Evolutionary conservation across 2,113 vertebrate genomes (phyloP), one percentile per base, ranked within the genome.

Genomic region (Equus przewalskii): DNA sequence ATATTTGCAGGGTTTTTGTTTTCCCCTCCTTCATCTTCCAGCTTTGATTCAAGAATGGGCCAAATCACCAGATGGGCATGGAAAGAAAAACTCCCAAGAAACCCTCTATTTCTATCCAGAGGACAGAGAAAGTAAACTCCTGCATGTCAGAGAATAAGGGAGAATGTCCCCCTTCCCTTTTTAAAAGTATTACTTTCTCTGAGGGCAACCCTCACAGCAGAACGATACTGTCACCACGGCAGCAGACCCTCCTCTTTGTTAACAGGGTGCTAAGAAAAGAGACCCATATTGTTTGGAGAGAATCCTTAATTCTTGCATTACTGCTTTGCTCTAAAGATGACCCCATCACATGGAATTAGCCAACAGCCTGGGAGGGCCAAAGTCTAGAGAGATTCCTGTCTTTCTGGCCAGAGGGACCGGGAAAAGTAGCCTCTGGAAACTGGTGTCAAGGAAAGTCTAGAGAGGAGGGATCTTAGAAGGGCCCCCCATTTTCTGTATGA

Each of bases 141-240:
- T 3, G 6, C 64, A 21, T 3, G 3, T 51, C 60, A 60, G 8
- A 67, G 19, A 72, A 7, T 11, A 10, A 4, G 5, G 11, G 12
- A 11, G 12, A 6, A 13, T 6, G 16, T 15, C 6, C 3, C 22
- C 4, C 1, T 33, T 5, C 2, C 5, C 2, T 60, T 62, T 24
- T 56, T 15, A 11, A 49, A 49, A 30, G 1, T 1, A 1, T 4
- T 33, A 18, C 4, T 21, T 41, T 30, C 54, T 58, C 46, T 51
- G 44, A 76, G 60, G 16, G 10, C 5, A 82, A 24, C 30, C 9
- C 9, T 3, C 8, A 26, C 11, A n/a, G 11, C 15, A 46, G 24
- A 44, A n/a, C 21, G 14, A 6, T 0, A 18, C 33, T 24, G n/a
- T 8, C 7, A n/a, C 1, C 10, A 0, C 7, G 8, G 5, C 12